A percentile compares a stretch with the other conserved stretches of the same genome.
Evolutionary conservation across 2,888 invertebrate genomes (phyloP).

Genomic region (Brenthis daphne): DNA sequence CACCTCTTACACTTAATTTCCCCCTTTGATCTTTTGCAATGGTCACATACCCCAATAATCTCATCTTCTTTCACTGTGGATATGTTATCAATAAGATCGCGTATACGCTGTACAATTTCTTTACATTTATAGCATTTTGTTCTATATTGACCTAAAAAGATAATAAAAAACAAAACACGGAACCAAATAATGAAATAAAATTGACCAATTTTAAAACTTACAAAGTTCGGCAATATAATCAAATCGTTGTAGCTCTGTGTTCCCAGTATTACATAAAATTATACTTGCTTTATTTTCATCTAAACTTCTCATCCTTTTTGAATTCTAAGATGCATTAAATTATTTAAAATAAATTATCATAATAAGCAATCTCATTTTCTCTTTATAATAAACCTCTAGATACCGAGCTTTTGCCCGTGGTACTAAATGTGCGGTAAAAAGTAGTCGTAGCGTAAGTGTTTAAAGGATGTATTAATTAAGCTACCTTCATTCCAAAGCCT

Average conservation of each 20-base stretch:
- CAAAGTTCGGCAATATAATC: slow-evolving; percentile 47
- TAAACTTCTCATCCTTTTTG: slow-evolving; percentile 10
- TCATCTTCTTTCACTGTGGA: slow-evolving; percentile 48
- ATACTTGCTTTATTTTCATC: slow-evolving; percentile 32
- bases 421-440: no score
- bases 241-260: slow-evolving; percentile 41
- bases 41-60: slow-evolving; percentile 48
- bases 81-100: slow-evolving; percentile 51
- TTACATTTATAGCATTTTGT: slow-evolving; percentile 51
- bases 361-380: no score
- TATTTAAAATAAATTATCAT: neutral
- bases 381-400: no score
- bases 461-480: no score
- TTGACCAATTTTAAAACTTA: slow-evolving; percentile 39
- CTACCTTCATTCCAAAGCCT: no score
- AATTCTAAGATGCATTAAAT: neutral
- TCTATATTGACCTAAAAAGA: slow-evolving; percentile 47
- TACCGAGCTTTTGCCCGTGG: no score
- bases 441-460: no score
- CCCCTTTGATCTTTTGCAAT: slow-evolving; percentile 48
- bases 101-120: slow-evolving; percentile 47
- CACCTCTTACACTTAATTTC: slow-evolving; percentile 53
- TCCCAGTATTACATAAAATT: slow-evolving; percentile 45
- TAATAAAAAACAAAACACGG: neutral
- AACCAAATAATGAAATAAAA: neutral